Base-by-base conservation (phyloP, 2,797 vertebrate species). In the Atherinosoma microstoma region DNA sequence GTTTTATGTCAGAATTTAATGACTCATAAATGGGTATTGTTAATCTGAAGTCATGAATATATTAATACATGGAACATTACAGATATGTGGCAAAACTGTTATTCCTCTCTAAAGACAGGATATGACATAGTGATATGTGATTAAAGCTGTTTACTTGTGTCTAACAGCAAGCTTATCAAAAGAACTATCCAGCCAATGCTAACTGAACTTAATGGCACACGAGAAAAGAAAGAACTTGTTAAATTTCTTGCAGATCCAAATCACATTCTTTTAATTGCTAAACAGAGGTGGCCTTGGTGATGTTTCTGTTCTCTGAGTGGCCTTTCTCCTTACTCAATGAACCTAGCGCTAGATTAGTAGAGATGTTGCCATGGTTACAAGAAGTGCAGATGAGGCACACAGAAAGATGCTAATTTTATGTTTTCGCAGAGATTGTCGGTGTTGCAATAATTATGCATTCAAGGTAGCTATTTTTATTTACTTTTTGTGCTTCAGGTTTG, bases 321-420 rank as follows among this genome's bases (percentile, higher is more conserved):
- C 11, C 20, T 36, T 51, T 11, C 57, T 54, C 13, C 12, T 36
- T 6, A 5, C 30, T 58, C 1, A 24, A 40, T 54, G 0, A 34
- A 34, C 22, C 12, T 22, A 53, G 51, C 6, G 49, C 64, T 2
- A 53, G 4, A 70, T 27, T 1, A 60, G 24, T 36, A 42, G 2
- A 30, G 38, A 59, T 68, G 75, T 86, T 78, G 32, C 64, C 70
- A 76, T 8, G 62, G 68, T 77, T 76, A 78, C 79, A 70, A 49
- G n/a, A 69, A 60, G 73, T 24, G 10, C 29, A 64, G 24, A 66
- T 1, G 6, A 7, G 5, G 5, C 58, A 15, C 27, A 58, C 5
- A 10, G 3, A 20, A 22, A 53, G 1, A 70, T 18, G 15, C 40
- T 18, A 42, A 42, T 16, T 42, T 42, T 16, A 42, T 42, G 4